Evolutionary conservation across 2,113 vertebrate genomes (phyloP).

Genomic region (Ammospiza caudacuta): DNA sequence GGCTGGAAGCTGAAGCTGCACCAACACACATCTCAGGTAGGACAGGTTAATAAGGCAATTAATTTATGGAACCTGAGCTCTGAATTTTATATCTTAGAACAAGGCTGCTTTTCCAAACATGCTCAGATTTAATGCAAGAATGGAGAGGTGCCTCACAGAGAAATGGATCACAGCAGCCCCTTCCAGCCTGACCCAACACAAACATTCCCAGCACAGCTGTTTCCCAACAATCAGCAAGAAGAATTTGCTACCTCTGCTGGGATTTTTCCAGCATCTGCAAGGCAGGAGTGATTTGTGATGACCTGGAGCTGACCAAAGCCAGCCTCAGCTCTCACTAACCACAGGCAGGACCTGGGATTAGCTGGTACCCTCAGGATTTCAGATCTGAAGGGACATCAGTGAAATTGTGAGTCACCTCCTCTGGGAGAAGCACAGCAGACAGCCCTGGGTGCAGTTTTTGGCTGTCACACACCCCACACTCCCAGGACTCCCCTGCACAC

Average conservation of each 20-base stretch:
- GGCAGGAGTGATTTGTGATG: neutral
- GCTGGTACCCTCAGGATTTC: neutral
- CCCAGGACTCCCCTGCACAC: neutral
- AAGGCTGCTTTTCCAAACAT: neutral
- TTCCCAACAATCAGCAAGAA: neutral
- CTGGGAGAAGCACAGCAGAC: neutral
- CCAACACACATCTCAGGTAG: neutral
- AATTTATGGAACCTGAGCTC: neutral
- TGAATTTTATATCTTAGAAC: neutral
- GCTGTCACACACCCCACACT: neutral
- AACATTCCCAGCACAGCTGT: neutral
- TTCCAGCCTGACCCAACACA: neutral
- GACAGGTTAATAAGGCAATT: neutral
- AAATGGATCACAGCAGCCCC: neutral
- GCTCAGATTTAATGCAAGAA: neutral
- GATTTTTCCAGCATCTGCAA: neutral
- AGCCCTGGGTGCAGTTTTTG: neutral
- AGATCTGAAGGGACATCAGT: neutral
- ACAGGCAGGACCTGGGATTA: neutral
- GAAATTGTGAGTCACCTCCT: neutral
- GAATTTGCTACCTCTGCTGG: neutral
- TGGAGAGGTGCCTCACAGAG: neutral
- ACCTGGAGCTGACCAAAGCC: neutral
- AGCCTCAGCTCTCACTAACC: neutral
- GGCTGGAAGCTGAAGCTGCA: neutral